phyloP scores from a whole-genome alignment of 2,888 invertebrate genomes.

The Chydorus sphaericus region DNA sequence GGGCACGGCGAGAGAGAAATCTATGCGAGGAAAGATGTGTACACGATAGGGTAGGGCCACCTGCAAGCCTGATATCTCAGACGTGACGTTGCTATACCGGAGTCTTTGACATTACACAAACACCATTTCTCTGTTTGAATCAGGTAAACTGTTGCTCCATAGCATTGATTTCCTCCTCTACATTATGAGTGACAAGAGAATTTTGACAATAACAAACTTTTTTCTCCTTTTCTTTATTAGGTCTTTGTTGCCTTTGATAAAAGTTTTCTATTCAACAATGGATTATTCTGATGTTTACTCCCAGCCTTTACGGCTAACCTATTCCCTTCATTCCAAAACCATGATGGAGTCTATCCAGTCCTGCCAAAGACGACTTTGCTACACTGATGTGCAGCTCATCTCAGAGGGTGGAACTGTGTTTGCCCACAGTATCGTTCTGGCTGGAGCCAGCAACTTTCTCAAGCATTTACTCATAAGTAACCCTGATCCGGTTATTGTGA shows the following conservation, averaged over 20 bases:
- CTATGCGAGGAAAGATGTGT: conserved; percentile 2
- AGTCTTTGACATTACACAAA: conserved; percentile 10
- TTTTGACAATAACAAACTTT: too few species aligned
- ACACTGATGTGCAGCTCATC: conserved; percentile 13
- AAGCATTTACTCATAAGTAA: conserved; percentile 8
- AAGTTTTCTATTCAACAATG: background rate
- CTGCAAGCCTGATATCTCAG: conserved; percentile 10
- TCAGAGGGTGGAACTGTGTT: conserved; percentile 11
- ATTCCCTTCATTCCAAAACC: conserved; percentile 13
- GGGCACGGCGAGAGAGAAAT: too few species aligned
- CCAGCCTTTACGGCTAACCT: conserved; percentile 8
- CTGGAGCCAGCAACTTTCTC: conserved; percentile 10
- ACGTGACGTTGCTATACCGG: background rate
- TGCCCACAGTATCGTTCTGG: conserved; percentile 13
- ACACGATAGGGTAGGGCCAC: conserved; percentile 8
- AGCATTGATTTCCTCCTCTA: background rate
- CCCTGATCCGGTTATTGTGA: conserved; percentile 12
- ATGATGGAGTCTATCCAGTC: conserved; percentile 13
- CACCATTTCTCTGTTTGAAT: conserved; percentile 5
- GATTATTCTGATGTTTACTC: conserved; percentile 1
- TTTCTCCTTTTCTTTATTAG: background rate
- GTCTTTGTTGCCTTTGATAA: background rate
- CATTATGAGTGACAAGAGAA: too few species aligned
- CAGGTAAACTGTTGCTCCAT: background rate
- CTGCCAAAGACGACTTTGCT: conserved; percentile 12